Base-by-base conservation (phyloP, 2,888 invertebrate species). In the Morinoia aosen region DNA sequence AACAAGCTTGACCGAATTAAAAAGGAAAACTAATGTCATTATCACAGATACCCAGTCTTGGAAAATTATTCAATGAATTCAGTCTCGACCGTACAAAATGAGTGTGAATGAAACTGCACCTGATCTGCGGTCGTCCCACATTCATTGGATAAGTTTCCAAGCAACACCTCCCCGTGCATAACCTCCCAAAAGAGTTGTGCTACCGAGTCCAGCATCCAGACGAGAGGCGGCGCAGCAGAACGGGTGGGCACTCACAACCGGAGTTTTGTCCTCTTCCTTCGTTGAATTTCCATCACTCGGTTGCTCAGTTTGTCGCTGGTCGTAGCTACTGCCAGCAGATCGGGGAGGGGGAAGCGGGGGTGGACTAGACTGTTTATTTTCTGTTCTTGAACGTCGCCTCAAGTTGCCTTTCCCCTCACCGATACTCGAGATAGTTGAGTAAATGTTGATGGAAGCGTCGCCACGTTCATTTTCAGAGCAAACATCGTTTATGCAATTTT, bases 341-440 rank as follows among this genome's bases (percentile, higher is more conserved):
- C 76, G 93, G 40, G 93, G 93, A 93, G 93, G 93, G 56, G 57
- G 93, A 33, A 57, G 57, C 0, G 93, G 93, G 7, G 93, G 93
- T 12, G 93, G 57, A 93, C 33, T 39, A 57, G 58, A 58, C 12
- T 12, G 33, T 56, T 39, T 16, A 93, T 12, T n/a, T 25, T 57
- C 57, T 12, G 7, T 93, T 14, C 16, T 93, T 33, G 33, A 57
- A 93, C 39, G 16, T 57, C 48, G 48, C 14, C 93, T 57, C 48
- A 16, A 16, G 90, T 48, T 11, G 12, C 90, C 40, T 40, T 39
- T 48, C 5, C 48, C 57, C 57, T 93, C 33, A 33, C 93, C 33
- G n/a, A 93, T 57, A 57, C 93, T 93, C 48, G 57, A 58, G 25
- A 93, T 93, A 19, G 93, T 93, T 12, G 56, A 39, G 93, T 93